Evolutionary conservation across 2,888 invertebrate species (phyloP).

Genomic region (Tethea ocularis): DNA sequence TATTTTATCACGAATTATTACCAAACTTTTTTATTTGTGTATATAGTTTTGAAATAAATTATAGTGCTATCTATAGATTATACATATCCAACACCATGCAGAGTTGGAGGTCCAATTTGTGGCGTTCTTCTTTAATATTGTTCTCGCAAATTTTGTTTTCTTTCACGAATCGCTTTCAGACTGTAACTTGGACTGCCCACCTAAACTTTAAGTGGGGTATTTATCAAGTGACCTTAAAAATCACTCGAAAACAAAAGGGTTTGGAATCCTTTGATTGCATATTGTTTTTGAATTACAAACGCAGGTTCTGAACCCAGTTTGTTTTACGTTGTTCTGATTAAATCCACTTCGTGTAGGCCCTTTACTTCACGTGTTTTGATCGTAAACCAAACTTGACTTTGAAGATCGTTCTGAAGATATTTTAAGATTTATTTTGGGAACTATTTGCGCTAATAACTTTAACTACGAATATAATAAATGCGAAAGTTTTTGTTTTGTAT

Average conservation of each 20-base stretch:
- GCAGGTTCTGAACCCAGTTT: background rate
- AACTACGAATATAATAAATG: too few relatives aligned
- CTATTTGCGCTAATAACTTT: too few relatives aligned
- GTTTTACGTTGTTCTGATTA: constrained; percentile 1
- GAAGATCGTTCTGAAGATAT: background rate
- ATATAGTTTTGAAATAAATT: too few relatives aligned
- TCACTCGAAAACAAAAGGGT: constrained; percentile 35
- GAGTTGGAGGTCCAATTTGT: too few relatives aligned
- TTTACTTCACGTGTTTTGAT: background rate
- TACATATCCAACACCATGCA: too few relatives aligned
- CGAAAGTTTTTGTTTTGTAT: too few relatives aligned
- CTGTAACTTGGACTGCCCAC: constrained; percentile 16
- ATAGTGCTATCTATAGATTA: too few relatives aligned
- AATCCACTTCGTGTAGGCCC: background rate
- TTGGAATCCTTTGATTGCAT: constrained; percentile 36
- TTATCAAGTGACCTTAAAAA: constrained; percentile 40
- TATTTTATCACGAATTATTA: too few relatives aligned
- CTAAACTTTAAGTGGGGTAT: constrained; percentile 27
- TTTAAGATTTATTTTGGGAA: background rate
- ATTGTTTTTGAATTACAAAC: constrained; percentile 14
- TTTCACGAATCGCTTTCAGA: background rate
- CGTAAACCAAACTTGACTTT: background rate
- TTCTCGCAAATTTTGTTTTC: too few relatives aligned
- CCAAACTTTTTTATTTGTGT: too few relatives aligned
- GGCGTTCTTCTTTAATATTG: too few relatives aligned